phyloP scores from a whole-genome alignment of 2,888 invertebrate species.

The Athalia circularis region DNA sequence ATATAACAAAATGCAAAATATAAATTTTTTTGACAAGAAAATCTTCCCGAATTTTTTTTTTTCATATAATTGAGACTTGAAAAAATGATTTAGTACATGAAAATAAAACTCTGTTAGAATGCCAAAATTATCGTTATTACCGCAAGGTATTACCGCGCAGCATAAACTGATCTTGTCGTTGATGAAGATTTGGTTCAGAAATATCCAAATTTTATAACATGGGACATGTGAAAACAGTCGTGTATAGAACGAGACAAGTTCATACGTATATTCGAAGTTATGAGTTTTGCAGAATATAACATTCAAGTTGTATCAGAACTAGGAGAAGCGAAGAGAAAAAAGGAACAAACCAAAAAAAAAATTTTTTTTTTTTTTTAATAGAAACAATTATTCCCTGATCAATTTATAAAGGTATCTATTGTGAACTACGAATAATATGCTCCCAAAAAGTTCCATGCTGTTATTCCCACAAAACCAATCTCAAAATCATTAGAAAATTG shows the following conservation, averaged over 20 bases:
- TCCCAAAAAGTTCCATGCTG: slow-evolving; percentile 45
- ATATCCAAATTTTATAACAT: not conserved
- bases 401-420: slow-evolving; percentile 58
- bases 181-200: not conserved
- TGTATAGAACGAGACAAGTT: not conserved
- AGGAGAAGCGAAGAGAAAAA: not conserved
- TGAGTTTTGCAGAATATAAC: slow-evolving; percentile 1
- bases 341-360: not conserved
- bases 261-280: not conserved
- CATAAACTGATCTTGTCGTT: slow-evolving; percentile 14
- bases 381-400: slow-evolving; percentile 53
- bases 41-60: too few species aligned
- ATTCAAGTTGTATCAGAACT: slow-evolving; percentile 33
- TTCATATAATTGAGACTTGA: too few species aligned
- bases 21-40: too few species aligned
- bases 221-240: slow-evolving; percentile 31
- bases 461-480: slow-evolving; percentile 42
- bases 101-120: too few species aligned
- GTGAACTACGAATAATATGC: slow-evolving; percentile 37
- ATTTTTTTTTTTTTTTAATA: not conserved
- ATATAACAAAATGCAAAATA: not conserved
- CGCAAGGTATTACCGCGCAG: slow-evolving; percentile 21
- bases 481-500: slow-evolving; percentile 41
- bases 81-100: too few species aligned
- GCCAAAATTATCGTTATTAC: too few species aligned